Conservation (phyloP, 1,140 invertebrate species). For the Limonius californicus region DNA sequence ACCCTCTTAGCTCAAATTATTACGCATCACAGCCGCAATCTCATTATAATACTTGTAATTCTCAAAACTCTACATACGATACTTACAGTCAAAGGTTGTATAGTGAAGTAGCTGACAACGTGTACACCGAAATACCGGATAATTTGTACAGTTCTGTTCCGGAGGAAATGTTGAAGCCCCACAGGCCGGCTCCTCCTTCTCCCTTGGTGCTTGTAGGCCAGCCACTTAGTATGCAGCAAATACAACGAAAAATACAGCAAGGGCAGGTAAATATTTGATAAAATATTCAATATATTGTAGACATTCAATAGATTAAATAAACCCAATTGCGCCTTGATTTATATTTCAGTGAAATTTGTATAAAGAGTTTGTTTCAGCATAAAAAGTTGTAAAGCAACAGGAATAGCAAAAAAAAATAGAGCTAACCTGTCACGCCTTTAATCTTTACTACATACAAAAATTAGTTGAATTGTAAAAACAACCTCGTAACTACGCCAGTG, state of each 20-base stretch:
- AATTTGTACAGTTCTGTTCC: constrained; percentile 44
- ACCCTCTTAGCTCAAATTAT: neutral
- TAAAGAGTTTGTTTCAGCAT: too few species aligned
- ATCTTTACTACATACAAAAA: too few species aligned
- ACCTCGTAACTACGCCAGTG: too few species aligned
- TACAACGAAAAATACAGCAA: constrained; percentile 45
- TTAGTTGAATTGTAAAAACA: too few species aligned
- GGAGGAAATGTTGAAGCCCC: constrained; percentile 40
- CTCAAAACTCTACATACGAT: neutral
- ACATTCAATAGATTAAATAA: too few species aligned
- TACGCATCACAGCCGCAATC: neutral
- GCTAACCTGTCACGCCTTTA: too few species aligned
- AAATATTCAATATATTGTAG: too few species aligned
- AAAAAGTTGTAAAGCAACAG: too few species aligned
- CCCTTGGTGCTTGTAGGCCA: constrained; percentile 33
- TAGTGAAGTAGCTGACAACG: constrained; percentile 37
- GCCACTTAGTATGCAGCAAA: constrained; percentile 45
- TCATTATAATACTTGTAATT: neutral
- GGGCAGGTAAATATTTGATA: constrained; percentile 43
- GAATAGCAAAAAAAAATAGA: too few species aligned
- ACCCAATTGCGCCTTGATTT: too few species aligned
- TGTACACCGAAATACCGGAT: constrained; percentile 45
- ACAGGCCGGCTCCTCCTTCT: constrained; percentile 44
- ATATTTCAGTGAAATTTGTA: too few species aligned
- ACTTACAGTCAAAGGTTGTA: constrained; percentile 32